Conservation (phyloP, 2,797 vertebrate species). For the Lepilemur septentrionalis region DNA sequence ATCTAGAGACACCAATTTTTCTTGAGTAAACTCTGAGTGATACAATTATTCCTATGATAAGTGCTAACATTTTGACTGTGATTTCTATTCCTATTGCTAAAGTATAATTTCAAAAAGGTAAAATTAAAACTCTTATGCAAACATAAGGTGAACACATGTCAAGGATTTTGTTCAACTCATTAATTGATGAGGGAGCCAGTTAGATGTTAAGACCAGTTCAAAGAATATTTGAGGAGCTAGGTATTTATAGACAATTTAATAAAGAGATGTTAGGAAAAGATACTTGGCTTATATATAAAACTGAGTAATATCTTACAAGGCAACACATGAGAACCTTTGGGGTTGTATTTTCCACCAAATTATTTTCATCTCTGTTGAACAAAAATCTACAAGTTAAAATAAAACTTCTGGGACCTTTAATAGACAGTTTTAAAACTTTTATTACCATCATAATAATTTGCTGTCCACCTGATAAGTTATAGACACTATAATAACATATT, state of each 20-base stretch:
- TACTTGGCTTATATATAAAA: background rate
- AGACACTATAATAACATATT: background rate
- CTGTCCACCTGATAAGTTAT: background rate
- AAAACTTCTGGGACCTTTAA: background rate
- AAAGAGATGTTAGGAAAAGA: background rate
- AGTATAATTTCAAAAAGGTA: background rate
- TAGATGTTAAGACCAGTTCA: background rate
- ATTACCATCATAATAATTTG: background rate
- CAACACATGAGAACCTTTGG: background rate
- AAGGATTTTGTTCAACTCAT: background rate
- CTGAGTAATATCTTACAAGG: background rate
- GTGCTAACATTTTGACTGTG: background rate
- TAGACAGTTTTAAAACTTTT: background rate
- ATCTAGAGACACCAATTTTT: background rate
- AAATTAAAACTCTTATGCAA: background rate
- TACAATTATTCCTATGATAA: background rate
- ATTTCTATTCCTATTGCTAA: background rate
- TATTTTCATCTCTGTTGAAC: background rate
- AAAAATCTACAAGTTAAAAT: background rate
- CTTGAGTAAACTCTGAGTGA: background rate
- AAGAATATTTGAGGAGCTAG: background rate
- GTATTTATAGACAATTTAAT: background rate
- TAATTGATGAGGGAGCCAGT: background rate
- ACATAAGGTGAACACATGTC: background rate
- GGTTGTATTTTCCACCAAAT: background rate